Base-by-base conservation (phyloP, 2,113 vertebrate genomes). In the Casuarius casuarius region DNA sequence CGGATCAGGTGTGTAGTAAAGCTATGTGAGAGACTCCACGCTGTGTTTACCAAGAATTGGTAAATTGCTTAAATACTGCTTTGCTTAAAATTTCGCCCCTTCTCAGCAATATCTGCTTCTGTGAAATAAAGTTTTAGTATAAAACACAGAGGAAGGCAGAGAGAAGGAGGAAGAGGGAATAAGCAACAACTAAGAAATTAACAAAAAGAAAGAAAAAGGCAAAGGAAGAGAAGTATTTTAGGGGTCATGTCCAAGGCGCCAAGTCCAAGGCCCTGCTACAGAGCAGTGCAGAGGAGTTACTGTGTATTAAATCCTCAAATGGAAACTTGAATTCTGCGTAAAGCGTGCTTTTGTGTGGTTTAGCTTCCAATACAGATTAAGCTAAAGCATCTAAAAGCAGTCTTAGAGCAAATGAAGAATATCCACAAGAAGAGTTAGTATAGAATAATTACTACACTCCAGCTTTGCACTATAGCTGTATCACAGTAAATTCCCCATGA, bases 401-500 rank as follows among this genome's bases (percentile, higher is more conserved):
- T 2, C 4, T 28, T 23, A 73, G 33, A 90, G 29, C 11, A 70
- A 76, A 77, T 2, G 1, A 79, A 79, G 42, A 76, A 58, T 2
- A 3, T 11, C 20, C 72, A 49, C 2, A n/a, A 23, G 61, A 77
- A 59, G 29, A 42, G 19, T 18, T 16, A 1, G 26, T 23, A 3
- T 2, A 1, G 1, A 61, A 28, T 1, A 72, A 6, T 33, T 12
- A 33, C 58, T 51, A 33, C 1, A 20, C 12, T 84, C 19, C 59
- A 84, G 85, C 4, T 31, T 54, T 73, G 54, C 4, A 40, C 71
- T 59, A 16, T 0, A 38, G 67, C 42, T 66, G 0, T 5, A 48
- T 17, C 62, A 38, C 67, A 89, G 86, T 15, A 79, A 87, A 85
- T 33, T 73, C 7, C 1, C 17, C 35, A 33, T 0, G 1, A 33